phyloP scores from a whole-genome alignment of 2,113 vertebrate species.

The Nicator chloris region DNA sequence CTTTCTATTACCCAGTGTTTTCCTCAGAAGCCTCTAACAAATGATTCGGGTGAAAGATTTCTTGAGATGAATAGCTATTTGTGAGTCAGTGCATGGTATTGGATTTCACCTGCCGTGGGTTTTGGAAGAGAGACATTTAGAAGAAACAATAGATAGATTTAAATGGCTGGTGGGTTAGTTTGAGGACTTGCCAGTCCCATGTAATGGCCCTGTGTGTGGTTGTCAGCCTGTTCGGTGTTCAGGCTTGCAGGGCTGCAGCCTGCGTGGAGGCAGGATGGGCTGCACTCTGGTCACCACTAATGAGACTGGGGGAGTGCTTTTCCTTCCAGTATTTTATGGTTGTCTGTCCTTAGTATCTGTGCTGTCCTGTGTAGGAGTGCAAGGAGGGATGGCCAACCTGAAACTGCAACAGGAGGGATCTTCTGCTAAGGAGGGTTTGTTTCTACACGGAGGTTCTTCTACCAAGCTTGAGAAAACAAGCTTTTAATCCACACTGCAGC shows the following conservation, averaged over 20 bases:
- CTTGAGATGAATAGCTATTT: neutral
- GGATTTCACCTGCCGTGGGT: neutral
- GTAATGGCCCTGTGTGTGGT: neutral
- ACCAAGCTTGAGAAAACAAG: neutral
- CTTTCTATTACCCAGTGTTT: neutral
- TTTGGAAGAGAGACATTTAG: neutral
- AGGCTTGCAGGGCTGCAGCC: neutral
- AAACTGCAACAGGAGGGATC: neutral
- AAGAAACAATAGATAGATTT: neutral
- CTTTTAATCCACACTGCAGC: neutral
- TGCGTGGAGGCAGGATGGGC: neutral
- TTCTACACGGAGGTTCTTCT: neutral
- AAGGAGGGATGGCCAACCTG: neutral
- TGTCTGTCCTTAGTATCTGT: neutral
- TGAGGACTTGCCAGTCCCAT: neutral
- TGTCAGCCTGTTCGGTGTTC: neutral
- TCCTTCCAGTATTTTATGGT: neutral
- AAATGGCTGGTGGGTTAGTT: neutral
- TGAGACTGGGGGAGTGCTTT: neutral
- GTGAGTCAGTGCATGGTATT: neutral
- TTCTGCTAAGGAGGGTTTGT: neutral
- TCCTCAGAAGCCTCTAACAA: constrained; percentile 4
- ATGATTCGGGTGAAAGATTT: neutral
- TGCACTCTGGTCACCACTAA: neutral
- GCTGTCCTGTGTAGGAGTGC: neutral